These are phyloP conservation scores for Cyclophora punctaria DNA, from an alignment of 2,888 invertebrate species.

Conservation along the genomic window DNA sequence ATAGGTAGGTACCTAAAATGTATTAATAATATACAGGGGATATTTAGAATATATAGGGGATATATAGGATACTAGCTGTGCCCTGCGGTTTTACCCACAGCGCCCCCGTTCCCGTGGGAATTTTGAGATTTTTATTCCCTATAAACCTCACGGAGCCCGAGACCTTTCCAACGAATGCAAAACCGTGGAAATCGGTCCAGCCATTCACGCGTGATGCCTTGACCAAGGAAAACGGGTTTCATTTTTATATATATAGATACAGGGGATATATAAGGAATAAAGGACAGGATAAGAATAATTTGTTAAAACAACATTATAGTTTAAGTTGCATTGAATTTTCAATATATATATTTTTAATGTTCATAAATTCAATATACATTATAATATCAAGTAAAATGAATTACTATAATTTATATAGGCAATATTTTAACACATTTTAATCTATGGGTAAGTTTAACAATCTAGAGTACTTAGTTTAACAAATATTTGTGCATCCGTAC, in stretches of 20 bases:
- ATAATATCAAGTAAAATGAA: conserved; percentile 75
- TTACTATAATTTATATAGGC: conserved; percentile 75
- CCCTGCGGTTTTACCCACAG: too few relatives aligned
- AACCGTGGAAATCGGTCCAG: too few relatives aligned
- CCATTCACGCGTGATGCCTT: too few relatives aligned
- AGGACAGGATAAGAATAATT: conserved; percentile 11
- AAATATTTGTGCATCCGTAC: conserved; percentile 35
- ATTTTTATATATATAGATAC: too few relatives aligned
- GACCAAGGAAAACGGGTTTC: too few relatives aligned
- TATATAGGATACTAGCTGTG: too few relatives aligned
- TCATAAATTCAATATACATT: conserved; percentile 76
- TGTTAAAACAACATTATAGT: too few relatives aligned
- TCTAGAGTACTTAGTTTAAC: conserved; percentile 66
- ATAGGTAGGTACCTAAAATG: too few relatives aligned
- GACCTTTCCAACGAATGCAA: too few relatives aligned
- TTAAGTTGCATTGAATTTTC: conserved; percentile 59
- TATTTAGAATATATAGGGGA: not conserved
- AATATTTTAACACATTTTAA: conserved; percentile 75
- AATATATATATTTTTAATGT: conserved; percentile 75
- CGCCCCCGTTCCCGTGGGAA: too few relatives aligned
- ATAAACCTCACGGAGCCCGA: too few relatives aligned
- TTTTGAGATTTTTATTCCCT: too few relatives aligned
- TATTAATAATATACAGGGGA: not conserved
- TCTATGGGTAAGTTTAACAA: conserved; percentile 74
- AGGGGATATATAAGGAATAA: conserved; percentile 4